Evolutionary conservation across 2,888 invertebrate species (phyloP).

Genomic region (Netelia fuscicornis): DNA sequence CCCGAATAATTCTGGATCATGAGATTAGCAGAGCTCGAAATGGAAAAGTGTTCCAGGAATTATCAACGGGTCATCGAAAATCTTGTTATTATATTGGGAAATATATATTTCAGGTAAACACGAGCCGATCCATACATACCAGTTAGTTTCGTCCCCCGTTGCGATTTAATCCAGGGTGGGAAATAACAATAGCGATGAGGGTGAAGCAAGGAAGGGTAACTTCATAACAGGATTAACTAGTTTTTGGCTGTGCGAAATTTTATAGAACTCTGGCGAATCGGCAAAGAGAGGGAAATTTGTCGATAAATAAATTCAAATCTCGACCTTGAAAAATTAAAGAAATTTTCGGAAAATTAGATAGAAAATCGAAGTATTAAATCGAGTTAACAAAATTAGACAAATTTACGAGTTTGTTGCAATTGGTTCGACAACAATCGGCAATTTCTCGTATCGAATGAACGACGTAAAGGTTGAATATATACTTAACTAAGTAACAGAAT

Average conservation of each 20-base stretch:
- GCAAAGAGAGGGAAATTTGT: background rate
- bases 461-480: no score
- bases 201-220: background rate
- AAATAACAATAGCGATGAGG: background rate
- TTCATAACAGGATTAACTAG: background rate
- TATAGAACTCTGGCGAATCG: background rate
- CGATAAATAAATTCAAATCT: background rate
- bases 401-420: no score
- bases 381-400: no score
- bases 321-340: background rate
- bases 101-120: conserved; percentile 7
- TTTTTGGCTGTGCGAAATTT: background rate
- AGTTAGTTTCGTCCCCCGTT: background rate
- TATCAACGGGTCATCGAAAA: conserved; percentile 7
- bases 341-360: no score
- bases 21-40: background rate
- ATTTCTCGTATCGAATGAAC: no score
- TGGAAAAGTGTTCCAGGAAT: conserved; percentile 24
- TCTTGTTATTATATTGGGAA: conserved; percentile 1
- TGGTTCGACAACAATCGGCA: no score
- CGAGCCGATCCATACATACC: background rate
- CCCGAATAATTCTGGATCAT: conserved; percentile 32
- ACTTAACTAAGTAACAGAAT: no score
- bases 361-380: no score
- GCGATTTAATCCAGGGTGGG: background rate